Evolutionary conservation across 2,888 invertebrate species (phyloP).

Genomic region (Rosalia funebris): DNA sequence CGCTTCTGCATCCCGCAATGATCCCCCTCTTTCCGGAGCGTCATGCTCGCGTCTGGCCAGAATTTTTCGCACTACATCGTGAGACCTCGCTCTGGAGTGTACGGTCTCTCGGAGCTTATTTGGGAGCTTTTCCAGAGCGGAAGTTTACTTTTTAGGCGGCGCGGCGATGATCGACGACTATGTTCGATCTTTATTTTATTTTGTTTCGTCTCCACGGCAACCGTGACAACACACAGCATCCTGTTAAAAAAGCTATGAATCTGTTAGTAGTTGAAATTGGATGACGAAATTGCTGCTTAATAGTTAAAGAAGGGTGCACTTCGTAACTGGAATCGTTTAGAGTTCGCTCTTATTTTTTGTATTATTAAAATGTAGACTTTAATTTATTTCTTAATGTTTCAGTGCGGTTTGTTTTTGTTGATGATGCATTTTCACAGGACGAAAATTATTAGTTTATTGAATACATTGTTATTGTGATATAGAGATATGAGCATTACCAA

Average conservation of each 20-base stretch:
- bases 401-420: too few relatives aligned
- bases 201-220: constrained; percentile 42
- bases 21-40: constrained; percentile 53
- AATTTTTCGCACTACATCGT: constrained; percentile 42
- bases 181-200: constrained; percentile 29
- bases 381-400: too few relatives aligned
- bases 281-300: constrained; percentile 43
- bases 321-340: too few relatives aligned
- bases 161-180: not conserved
- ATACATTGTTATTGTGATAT: too few relatives aligned
- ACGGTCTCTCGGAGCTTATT: constrained; percentile 7
- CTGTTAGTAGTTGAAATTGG: constrained; percentile 41
- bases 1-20: constrained; percentile 57
- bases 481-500: too few relatives aligned
- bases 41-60: constrained; percentile 46
- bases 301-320: constrained; percentile 37
- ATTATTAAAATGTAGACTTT: too few relatives aligned
- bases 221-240: constrained; percentile 40
- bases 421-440: too few relatives aligned
- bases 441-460: too few relatives aligned
- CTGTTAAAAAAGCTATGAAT: constrained; percentile 44
- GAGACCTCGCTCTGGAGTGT: constrained; percentile 32
- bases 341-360: too few relatives aligned
- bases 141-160: not conserved
- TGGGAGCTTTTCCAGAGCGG: not conserved